Conservation (phyloP, 2,797 vertebrate genomes). For the Sphenopsis melanotis region DNA sequence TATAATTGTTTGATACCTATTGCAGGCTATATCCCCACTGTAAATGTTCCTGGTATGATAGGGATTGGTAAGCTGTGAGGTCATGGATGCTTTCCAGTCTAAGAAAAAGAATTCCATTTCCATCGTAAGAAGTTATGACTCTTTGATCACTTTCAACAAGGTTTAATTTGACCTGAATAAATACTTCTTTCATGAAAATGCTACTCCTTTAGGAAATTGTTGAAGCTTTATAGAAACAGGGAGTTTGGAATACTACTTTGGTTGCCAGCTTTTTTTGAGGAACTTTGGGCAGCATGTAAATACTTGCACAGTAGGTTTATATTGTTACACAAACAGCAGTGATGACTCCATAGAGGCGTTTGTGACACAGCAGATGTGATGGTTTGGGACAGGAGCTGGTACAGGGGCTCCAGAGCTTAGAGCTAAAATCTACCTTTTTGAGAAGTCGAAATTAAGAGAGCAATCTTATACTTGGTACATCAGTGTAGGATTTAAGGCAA, state of each 20-base stretch:
- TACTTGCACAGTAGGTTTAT: not conserved
- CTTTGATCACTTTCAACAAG: not conserved
- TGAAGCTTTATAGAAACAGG: not conserved
- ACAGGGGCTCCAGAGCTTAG: not conserved
- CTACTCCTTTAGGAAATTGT: not conserved
- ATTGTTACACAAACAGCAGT: not conserved
- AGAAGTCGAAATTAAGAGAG: not conserved
- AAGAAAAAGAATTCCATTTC: not conserved
- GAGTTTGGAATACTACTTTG: not conserved
- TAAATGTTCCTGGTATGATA: not conserved
- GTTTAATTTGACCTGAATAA: not conserved
- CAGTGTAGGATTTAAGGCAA: not conserved
- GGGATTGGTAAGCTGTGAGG: fast-evolving
- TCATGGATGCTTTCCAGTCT: not conserved
- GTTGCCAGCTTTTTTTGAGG: not conserved
- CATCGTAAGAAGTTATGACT: not conserved
- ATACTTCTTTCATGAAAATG: not conserved
- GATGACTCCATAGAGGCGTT: not conserved
- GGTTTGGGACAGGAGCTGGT: not conserved
- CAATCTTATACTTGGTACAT: not conserved
- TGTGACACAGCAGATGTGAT: not conserved
- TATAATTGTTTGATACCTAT: not conserved
- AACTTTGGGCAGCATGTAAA: not conserved
- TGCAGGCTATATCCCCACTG: not conserved
- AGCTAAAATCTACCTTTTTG: not conserved